These are phyloP conservation scores for Leptosomus discolor DNA, from an alignment of 2,113 vertebrate species.

Conservation along the genomic window DNA sequence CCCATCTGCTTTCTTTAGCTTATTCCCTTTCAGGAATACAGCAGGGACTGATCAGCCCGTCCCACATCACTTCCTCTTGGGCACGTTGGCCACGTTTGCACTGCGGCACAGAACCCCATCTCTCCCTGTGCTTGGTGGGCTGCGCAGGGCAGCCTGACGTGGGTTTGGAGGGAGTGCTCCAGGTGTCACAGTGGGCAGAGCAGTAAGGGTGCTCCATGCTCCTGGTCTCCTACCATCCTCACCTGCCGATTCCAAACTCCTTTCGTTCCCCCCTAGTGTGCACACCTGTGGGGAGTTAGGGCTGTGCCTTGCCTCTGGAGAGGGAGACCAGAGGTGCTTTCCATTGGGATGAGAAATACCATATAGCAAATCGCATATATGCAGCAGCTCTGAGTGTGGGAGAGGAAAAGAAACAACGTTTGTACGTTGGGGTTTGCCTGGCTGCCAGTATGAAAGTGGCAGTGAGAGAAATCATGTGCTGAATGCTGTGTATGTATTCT, in stretches of 20 bases:
- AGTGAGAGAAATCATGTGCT: background rate
- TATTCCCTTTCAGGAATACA: background rate
- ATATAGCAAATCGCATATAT: background rate
- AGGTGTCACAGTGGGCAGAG: rapidly evolving
- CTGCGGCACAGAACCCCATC: background rate
- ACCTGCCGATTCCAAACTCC: background rate
- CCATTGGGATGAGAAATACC: background rate
- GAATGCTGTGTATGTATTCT: background rate
- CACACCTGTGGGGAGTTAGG: background rate
- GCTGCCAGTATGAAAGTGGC: background rate
- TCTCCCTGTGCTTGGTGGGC: rapidly evolving
- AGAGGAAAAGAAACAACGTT: background rate
- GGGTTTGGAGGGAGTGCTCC: background rate
- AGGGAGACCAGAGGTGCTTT: background rate
- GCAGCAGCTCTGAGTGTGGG: background rate
- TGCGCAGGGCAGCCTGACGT: rapidly evolving
- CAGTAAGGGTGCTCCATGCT: background rate
- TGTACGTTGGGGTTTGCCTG: background rate
- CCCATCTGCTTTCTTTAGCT: background rate
- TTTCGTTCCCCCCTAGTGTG: rapidly evolving
- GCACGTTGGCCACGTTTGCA: background rate
- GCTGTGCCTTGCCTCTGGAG: background rate
- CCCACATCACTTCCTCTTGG: background rate
- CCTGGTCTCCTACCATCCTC: background rate
- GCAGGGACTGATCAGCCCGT: background rate